Evolutionary conservation across 2,888 invertebrate genomes (phyloP).

Genomic region (Acronicta aceris): DNA sequence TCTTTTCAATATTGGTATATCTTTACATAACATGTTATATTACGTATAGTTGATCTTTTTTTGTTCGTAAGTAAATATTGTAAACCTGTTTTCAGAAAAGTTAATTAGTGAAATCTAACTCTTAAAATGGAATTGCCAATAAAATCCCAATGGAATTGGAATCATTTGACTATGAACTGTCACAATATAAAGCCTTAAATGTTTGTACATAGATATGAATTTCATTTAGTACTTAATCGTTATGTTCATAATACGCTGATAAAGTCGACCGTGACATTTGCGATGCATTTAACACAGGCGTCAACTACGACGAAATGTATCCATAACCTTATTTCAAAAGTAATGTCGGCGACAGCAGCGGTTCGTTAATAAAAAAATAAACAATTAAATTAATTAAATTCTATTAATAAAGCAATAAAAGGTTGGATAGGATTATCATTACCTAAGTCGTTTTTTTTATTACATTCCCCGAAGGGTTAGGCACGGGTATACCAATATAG

Average conservation of each 20-base stretch:
- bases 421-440: slow-evolving; percentile 7
- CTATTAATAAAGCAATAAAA: slow-evolving; percentile 28
- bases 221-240: slow-evolving; percentile 42
- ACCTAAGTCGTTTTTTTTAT: no score
- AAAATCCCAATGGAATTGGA: no score
- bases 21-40: no score
- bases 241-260: slow-evolving; percentile 55
- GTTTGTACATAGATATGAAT: slow-evolving; percentile 24
- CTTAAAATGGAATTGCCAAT: no score
- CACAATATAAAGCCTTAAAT: slow-evolving; percentile 16
- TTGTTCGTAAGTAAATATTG: no score
- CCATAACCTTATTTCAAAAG: slow-evolving; percentile 59
- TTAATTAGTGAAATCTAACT: no score
- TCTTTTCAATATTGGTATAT: no score
- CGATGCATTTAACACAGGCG: slow-evolving; percentile 45
- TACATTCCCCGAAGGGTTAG: no score
- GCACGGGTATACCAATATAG: no score
- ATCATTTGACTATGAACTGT: slow-evolving; percentile 1
- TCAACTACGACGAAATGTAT: slow-evolving; percentile 52
- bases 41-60: no score
- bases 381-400: slow-evolving; percentile 10
- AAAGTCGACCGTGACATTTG: slow-evolving; percentile 65
- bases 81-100: no score
- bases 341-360: slow-evolving; percentile 45
- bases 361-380: slow-evolving; percentile 14